Evolutionary conservation across 2,113 vertebrate genomes (phyloP), one percentile per base, ranked within the genome.

Genomic region (Platysternon megacephalum): DNA sequence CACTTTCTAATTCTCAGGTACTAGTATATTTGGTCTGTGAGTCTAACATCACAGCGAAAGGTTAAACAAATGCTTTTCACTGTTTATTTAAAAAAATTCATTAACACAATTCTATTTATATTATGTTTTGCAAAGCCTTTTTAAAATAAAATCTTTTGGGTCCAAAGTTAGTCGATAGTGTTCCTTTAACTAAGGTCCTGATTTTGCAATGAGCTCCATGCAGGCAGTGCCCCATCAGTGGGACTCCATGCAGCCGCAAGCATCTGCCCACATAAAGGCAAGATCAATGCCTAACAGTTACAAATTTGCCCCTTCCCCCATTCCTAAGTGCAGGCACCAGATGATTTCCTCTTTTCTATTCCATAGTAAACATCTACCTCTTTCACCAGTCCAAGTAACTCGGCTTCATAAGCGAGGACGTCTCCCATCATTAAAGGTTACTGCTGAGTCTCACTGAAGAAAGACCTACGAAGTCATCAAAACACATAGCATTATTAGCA

Each of bases 381-480:
- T 95, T 98, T 99, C 55, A 99, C 98, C 85, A 99, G 98, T 79
- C 98, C 98, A 19, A 99, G 98, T 55, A 99, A 97, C 94, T 99
- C 99, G 1, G 99, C 98, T 97, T 99, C 99, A 6, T 98, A 98
- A 2, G 98, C 98, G 94, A 99, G 97, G 93, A 98, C 87, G 65
- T 99, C 99, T 3, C 98, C 99, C 99, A 99, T 99, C 35, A 83
- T 98, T 92, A 86, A 84, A 56, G 0, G 26, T 19, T 11, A 13
- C 85, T 12, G 49, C 61, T 14, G 3, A 2, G 3, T 46, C 85
- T 94, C 93, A 92, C 84, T 24, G 11, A 7, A 5, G 86, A 82
- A 35, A 79, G 26, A 85, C 89, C 97, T 97, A 46, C 2, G 83
- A 94, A 68, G 48, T 0, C 1, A 72, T 5, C 39, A 55, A 72